Evolutionary conservation across 2,113 vertebrate genomes (phyloP).

Genomic region (Emberiza fucata): DNA sequence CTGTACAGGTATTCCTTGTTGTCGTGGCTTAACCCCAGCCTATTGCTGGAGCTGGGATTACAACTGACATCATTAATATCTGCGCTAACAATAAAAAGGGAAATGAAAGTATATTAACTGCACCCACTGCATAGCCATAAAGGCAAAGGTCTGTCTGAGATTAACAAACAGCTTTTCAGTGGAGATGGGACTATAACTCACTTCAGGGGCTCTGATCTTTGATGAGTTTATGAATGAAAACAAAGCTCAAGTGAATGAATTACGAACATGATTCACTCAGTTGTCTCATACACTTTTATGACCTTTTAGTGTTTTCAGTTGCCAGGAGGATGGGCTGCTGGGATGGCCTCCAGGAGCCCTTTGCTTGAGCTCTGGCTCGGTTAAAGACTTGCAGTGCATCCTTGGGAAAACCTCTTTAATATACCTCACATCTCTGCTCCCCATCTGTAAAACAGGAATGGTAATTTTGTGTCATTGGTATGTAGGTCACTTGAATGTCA

Average conservation of each 20-base stretch:
- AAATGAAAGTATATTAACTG: slow-evolving; percentile 18
- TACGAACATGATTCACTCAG: neutral
- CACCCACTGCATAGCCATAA: neutral
- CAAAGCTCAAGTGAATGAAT: slow-evolving; percentile 24
- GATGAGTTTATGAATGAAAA: slow-evolving; percentile 54
- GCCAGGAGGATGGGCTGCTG: neutral
- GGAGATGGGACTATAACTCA: neutral
- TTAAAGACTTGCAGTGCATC: neutral
- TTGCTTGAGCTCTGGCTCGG: neutral
- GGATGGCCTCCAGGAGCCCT: neutral
- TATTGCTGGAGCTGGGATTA: neutral
- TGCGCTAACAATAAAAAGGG: neutral
- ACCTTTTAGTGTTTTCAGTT: slow-evolving; percentile 17
- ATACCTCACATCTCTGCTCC: neutral
- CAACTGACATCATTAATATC: neutral
- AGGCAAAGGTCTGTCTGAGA: neutral
- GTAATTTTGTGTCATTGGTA: neutral
- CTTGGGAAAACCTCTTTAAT: neutral
- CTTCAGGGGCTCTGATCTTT: slow-evolving; percentile 10
- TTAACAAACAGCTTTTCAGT: slow-evolving; percentile 25
- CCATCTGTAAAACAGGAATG: neutral
- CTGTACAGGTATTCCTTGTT: neutral
- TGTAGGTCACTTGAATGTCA: neutral
- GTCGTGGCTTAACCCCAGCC: neutral
- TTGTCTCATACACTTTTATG: slow-evolving; percentile 15